Evolutionary conservation across 1,140 invertebrate genomes (phyloP), one percentile per base, ranked within the genome.

Genomic region (Atta texana): DNA sequence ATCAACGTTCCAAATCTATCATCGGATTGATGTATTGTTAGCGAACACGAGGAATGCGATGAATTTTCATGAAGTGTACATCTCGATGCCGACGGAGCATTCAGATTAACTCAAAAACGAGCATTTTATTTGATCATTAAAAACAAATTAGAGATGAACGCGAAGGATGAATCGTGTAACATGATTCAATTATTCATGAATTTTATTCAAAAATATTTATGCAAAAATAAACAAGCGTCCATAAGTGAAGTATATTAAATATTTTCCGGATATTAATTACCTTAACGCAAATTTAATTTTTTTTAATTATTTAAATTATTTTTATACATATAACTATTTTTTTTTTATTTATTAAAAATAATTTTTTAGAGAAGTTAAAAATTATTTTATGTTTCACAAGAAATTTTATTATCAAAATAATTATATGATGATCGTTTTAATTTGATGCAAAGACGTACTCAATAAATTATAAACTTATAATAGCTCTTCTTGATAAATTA

Each of bases 31-130:
- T 44, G 18, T 78, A 66, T 63, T 49, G 51, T 78, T 49, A 16
- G 21, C 6, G 28, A 1, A 24, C 49, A 49, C 12, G 44, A 78
- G 49, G 21, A 44, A 31, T 76, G 69, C 59, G 18, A 75, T 49
- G 61, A 78, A 78, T 66, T 78, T 24, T 78, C 74, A 78, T 78
- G 39, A 86, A 64, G 28, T 4, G 44, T 51, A 53, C 49, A 57
- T 77, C 14, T 51, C n/a, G 2, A 44, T 44, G 71, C 14, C 69
- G 71, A 39, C 71, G 57, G 57, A 18, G 71, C 49, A 85, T 85
- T 44, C 18, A 76, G 28, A 64, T 85, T 63, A 59, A 49, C n/a
- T 64, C 31, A 77, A 85, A 85, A 85, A 16, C 34, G 18, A 39
- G 21, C 16, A 10, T 57, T 66, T 51, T 63, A 51, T 12, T 76